Evolutionary conservation across 2,888 invertebrate genomes (phyloP).

Genomic region (Plemyria rubiginata): DNA sequence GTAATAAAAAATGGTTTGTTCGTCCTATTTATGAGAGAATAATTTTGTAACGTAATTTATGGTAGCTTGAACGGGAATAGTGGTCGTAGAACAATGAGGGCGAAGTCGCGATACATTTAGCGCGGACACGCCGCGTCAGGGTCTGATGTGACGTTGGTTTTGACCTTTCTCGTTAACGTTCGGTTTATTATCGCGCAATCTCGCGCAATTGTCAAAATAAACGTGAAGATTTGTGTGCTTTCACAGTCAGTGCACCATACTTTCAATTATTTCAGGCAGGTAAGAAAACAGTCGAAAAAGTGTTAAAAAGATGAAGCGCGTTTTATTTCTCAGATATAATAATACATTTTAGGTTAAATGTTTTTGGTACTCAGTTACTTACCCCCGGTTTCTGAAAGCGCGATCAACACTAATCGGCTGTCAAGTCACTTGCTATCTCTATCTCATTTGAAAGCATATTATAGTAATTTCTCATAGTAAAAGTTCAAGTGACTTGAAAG

Average conservation of each 20-base stretch:
- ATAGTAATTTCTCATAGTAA: too few relatives aligned
- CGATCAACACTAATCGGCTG: too few relatives aligned
- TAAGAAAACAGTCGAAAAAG: not conserved
- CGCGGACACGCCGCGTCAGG: conserved; percentile 23
- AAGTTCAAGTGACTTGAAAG: too few relatives aligned
- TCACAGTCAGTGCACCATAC: conserved; percentile 25
- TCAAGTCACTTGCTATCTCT: too few relatives aligned
- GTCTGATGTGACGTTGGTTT: conserved; percentile 26
- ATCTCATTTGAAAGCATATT: too few relatives aligned
- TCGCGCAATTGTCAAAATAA: conserved; percentile 41
- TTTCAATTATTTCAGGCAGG: not conserved
- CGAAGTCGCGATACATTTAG: conserved; percentile 52
- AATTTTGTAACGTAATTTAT: conserved; percentile 33
- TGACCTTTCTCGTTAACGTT: conserved; percentile 45
- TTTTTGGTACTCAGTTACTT: too few relatives aligned
- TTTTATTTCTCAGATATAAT: conserved; percentile 10
- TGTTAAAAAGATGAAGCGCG: conserved; percentile 6
- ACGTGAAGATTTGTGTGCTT: conserved; percentile 30
- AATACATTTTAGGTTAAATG: too few relatives aligned
- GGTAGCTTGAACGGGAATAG: conserved; percentile 30
- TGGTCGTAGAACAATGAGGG: conserved; percentile 42
- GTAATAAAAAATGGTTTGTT: conserved; percentile 32
- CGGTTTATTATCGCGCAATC: conserved; percentile 32
- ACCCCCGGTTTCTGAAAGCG: too few relatives aligned
- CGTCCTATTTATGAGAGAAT: conserved; percentile 30